Percentiles rank a stretch among this genome's conserved stretches.
These are phyloP conservation scores for Troides aeacus DNA, from an alignment of 2,888 invertebrate genomes.

Conservation along the genomic window DNA sequence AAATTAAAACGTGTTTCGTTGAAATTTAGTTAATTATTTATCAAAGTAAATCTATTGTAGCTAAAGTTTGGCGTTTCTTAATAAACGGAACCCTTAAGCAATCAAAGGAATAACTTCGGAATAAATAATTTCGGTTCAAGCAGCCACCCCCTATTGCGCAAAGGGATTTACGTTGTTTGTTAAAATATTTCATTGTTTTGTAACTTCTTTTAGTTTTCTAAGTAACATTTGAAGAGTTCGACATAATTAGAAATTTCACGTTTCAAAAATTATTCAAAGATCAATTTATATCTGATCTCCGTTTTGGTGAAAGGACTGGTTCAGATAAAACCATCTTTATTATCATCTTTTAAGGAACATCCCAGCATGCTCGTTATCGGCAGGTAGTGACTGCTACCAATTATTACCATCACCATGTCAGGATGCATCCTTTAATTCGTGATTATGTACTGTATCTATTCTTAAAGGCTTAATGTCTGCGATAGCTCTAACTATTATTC, in stretches of 20 bases:
- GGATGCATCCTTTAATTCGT: too few species aligned
- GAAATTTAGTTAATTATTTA: constrained; percentile 13
- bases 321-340: too few species aligned
- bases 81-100: constrained; percentile 3
- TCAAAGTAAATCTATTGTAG: constrained; percentile 1
- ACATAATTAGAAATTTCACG: background rate
- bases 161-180: constrained; percentile 11
- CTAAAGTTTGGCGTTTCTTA: constrained; percentile 1
- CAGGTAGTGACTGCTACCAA: too few species aligned
- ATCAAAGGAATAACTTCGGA: constrained; percentile 21
- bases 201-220: background rate
- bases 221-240: background rate
- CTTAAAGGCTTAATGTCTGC: too few species aligned
- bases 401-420: too few species aligned
- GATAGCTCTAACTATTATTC: too few species aligned
- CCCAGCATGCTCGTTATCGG: too few species aligned
- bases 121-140: constrained; percentile 11
- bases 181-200: constrained; percentile 14
- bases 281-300: background rate
- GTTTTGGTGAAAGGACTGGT: background rate
- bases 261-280: background rate
- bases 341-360: too few species aligned
- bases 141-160: constrained; percentile 7
- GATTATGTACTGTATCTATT: too few species aligned
- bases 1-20: constrained; percentile 8